These are phyloP conservation scores for Drosophila ananassae DNA, from an alignment of 1,140 invertebrate species.

Conservation along the genomic window DNA sequence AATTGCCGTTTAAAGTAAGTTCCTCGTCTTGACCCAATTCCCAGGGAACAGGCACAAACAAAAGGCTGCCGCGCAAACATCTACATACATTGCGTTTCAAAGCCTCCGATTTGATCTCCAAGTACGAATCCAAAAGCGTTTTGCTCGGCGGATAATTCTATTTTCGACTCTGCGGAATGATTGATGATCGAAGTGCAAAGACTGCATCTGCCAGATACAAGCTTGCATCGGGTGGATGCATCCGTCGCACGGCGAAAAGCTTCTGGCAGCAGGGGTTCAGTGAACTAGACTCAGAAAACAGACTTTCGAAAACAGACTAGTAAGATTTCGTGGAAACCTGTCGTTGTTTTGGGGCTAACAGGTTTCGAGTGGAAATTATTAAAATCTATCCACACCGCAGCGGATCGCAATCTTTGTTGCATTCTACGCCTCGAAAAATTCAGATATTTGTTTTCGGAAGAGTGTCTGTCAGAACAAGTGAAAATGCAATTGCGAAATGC, in stretches of 20 bases:
- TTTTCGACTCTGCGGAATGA: neutral
- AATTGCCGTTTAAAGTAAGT: conserved; percentile 76
- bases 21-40: conserved; percentile 78
- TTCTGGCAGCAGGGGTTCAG: conserved; percentile 30
- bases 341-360: conserved; percentile 12
- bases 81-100: conserved; percentile 6
- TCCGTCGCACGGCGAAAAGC: conserved; percentile 3
- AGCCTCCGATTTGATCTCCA: conserved; percentile 21
- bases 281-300: conserved; percentile 27
- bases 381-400: neutral
- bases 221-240: conserved; percentile 1
- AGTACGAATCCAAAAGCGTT: neutral
- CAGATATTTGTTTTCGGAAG: neutral
- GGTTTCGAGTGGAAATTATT: conserved; percentile 17
- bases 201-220: conserved; percentile 6
- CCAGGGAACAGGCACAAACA: conserved; percentile 44
- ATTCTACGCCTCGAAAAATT: conserved; percentile 23
- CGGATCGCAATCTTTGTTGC: conserved; percentile 5
- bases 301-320: neutral
- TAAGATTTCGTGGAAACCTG: neutral
- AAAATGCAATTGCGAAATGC: neutral
- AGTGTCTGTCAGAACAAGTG: neutral
- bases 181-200: conserved; percentile 2
- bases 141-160: neutral
- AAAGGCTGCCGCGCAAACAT: conserved; percentile 18